These are phyloP conservation scores for Hirundo rustica DNA, from an alignment of 2,797 vertebrate genomes.

Conservation along the genomic window DNA sequence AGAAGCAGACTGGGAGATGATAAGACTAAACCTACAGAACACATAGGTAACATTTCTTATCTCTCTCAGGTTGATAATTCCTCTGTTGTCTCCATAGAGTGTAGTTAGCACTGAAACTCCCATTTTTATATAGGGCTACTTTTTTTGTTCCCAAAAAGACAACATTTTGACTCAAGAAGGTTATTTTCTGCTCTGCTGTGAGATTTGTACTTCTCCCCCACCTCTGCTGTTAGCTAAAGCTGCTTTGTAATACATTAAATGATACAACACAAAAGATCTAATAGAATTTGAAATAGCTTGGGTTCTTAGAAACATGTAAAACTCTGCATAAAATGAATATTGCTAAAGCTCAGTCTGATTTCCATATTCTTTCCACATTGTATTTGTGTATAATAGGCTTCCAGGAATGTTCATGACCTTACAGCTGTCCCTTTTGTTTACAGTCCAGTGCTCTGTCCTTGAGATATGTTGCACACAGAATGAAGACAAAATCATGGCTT, in stretches of 20 bases:
- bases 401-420: constrained; percentile 70
- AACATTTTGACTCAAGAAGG: constrained; percentile 19
- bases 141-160: not conserved
- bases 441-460: constrained; percentile 74
- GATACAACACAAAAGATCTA: constrained; percentile 37
- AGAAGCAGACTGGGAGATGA: not conserved
- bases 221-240: constrained; percentile 19
- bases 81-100: not conserved
- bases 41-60: not conserved
- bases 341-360: constrained; percentile 34
- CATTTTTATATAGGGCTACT: not conserved
- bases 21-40: not conserved
- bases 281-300: constrained; percentile 42
- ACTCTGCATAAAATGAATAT: constrained; percentile 35
- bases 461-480: constrained; percentile 62
- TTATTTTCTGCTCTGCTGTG: not conserved
- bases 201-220: constrained; percentile 11
- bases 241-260: constrained; percentile 43
- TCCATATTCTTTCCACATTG: constrained; percentile 62
- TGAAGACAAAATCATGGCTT: constrained; percentile 67
- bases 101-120: not conserved
- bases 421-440: constrained; percentile 75
- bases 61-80: not conserved
- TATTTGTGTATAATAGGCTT: constrained; percentile 66
- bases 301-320: constrained; percentile 53